Conservation (phyloP, 2,113 vertebrate genomes). For the Menidia beryllina region DNA sequence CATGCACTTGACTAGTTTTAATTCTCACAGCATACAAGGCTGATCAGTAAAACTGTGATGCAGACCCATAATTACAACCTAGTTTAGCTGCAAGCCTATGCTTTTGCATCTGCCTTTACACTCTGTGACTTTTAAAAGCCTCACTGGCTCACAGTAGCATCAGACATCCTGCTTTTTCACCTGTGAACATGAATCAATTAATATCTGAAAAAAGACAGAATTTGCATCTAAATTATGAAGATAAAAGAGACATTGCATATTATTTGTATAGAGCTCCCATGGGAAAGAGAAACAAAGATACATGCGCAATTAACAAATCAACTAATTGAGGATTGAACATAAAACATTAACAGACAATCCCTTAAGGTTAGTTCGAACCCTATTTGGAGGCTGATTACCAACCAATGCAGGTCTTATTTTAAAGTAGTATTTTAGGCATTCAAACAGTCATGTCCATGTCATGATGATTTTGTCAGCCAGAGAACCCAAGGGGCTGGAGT, state of each 20-base stretch:
- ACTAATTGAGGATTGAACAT: neutral
- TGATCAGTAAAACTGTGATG: constrained; percentile 38
- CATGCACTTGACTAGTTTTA: constrained; percentile 49
- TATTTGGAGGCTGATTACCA: neutral
- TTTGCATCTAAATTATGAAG: neutral
- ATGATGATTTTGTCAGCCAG: neutral
- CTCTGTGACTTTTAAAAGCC: constrained; percentile 46
- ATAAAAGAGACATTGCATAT: neutral
- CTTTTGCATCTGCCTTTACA: constrained; percentile 35
- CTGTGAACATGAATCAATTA: constrained; percentile 34
- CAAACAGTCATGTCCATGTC: neutral
- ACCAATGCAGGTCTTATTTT: neutral
- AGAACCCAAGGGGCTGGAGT: neutral
- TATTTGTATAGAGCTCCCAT: neutral
- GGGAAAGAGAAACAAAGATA: constrained; percentile 5
- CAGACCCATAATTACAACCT: constrained; percentile 63
- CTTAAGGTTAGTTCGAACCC: neutral
- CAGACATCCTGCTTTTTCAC: constrained; percentile 10
- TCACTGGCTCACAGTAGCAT: neutral
- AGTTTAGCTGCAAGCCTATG: constrained; percentile 29
- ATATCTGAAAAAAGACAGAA: constrained; percentile 37
- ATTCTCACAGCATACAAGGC: constrained; percentile 46
- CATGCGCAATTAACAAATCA: constrained; percentile 11
- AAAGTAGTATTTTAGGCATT: neutral
- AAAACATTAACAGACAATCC: neutral